phyloP scores from a whole-genome alignment of 2,888 invertebrate species.

The Digitonthophagus gazella region DNA sequence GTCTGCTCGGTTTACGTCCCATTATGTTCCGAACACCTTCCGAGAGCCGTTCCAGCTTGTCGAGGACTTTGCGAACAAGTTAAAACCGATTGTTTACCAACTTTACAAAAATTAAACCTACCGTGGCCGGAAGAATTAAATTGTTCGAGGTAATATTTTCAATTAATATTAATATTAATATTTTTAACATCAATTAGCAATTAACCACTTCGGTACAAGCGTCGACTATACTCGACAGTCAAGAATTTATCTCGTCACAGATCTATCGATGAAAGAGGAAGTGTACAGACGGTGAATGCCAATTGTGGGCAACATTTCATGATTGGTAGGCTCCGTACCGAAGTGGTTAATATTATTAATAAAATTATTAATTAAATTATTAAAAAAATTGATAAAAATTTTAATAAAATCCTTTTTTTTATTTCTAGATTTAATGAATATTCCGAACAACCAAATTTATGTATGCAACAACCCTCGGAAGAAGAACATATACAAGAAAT shows the following conservation, averaged over 20 bases:
- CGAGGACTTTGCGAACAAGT: conserved; percentile 81
- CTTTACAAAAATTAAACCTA: conserved; percentile 62
- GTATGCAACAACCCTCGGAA: conserved; percentile 64
- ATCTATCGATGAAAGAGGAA: too few relatives aligned
- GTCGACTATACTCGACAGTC: too few relatives aligned
- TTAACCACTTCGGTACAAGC: too few relatives aligned
- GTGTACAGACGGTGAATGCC: too few relatives aligned
- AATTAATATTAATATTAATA: too few relatives aligned
- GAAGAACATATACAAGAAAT: conserved; percentile 31
- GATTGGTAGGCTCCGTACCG: too few relatives aligned
- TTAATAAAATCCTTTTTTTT: not conserved
- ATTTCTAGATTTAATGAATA: conserved; percentile 58
- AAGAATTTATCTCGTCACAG: too few relatives aligned
- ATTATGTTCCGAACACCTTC: conserved; percentile 84
- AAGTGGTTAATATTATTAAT: too few relatives aligned
- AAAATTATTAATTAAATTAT: too few relatives aligned
- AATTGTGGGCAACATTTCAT: too few relatives aligned
- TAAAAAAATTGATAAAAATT: conserved; percentile 12
- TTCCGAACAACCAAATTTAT: conserved; percentile 68
- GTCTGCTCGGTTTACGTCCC: conserved; percentile 89
- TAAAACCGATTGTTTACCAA: conserved; percentile 67
- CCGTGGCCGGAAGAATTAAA: conserved; percentile 72
- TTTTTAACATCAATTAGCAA: too few relatives aligned
- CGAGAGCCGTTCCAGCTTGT: conserved; percentile 82
- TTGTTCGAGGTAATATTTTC: conserved; percentile 57